phyloP scores from a whole-genome alignment of 2,888 invertebrate genomes.

The Smittia sp. region DNA sequence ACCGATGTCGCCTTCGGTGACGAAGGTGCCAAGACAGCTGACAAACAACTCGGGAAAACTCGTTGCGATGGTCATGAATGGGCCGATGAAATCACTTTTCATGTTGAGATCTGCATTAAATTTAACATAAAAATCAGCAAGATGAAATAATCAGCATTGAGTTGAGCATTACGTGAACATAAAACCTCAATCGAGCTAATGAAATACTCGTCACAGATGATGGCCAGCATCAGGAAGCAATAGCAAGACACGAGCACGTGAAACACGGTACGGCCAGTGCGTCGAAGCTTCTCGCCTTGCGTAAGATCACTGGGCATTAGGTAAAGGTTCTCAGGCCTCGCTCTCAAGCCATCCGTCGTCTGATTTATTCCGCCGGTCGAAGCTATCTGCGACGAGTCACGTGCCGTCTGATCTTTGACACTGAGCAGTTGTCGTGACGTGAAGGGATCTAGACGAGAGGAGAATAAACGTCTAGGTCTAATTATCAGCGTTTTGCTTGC shows the following conservation, averaged over 20 bases:
- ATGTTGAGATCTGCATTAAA: constrained; percentile 59
- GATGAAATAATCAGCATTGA: neutral
- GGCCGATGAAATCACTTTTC: constrained; percentile 58
- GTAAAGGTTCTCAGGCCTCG: neutral
- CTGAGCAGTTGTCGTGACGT: neutral
- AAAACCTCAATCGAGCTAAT: constrained; percentile 81
- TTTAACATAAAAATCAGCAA: neutral
- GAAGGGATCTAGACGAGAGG: neutral
- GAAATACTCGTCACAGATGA: constrained; percentile 84
- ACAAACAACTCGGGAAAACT: constrained; percentile 85
- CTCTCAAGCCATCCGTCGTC: neutral
- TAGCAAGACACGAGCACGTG: constrained; percentile 56
- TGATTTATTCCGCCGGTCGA: no score
- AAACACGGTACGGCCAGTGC: neutral
- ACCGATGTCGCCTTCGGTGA: constrained; percentile 73
- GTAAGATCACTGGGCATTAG: neutral
- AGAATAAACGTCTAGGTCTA: neutral
- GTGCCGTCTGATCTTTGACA: neutral
- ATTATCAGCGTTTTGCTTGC: neutral
- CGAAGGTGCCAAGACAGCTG: constrained; percentile 76
- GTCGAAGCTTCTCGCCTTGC: neutral
- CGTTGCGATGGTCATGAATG: constrained; percentile 87
- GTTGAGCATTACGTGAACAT: constrained; percentile 60
- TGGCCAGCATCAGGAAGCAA: constrained; percentile 74
- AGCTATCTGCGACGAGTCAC: neutral